Conservation (phyloP, 2,888 invertebrate species). For the Ceramica pisi region DNA sequence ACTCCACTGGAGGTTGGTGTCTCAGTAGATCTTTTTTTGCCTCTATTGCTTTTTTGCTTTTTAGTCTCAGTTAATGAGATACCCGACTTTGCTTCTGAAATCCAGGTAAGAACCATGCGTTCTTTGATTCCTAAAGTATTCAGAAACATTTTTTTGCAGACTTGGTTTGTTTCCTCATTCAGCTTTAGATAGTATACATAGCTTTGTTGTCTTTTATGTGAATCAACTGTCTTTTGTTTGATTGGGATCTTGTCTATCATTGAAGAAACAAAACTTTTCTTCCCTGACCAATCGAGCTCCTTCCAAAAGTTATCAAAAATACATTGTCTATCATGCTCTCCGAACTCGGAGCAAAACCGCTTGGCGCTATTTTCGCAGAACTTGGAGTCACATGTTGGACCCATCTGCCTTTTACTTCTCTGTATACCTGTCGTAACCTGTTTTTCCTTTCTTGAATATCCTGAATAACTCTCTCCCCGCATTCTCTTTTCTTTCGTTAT, state of each 20-base stretch:
- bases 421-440: conserved; percentile 31
- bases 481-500: conserved; percentile 31
- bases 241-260: conserved; percentile 34
- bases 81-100: conserved; percentile 24
- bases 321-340: conserved; percentile 28
- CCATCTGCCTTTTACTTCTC: conserved; percentile 34
- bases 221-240: conserved; percentile 35
- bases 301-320: conserved; percentile 43
- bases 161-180: conserved; percentile 31
- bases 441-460: conserved; percentile 30
- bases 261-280: conserved; percentile 34
- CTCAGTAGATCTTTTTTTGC: conserved; percentile 30
- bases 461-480: conserved; percentile 29
- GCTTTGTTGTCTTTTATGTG: conserved; percentile 33
- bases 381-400: conserved; percentile 24
- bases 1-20: conserved; percentile 23
- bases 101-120: conserved; percentile 30
- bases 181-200: conserved; percentile 34
- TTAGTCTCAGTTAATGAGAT: conserved; percentile 32
- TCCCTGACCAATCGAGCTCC: conserved; percentile 34
- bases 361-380: conserved; percentile 23
- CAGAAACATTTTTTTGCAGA: conserved; percentile 42
- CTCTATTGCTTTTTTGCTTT: conserved; percentile 22
- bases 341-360: conserved; percentile 32
- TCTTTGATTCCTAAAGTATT: conserved; percentile 36